A percentile compares a stretch with the other conserved stretches of the same genome.
Evolutionary conservation across 2,888 invertebrate genomes (phyloP).

Genomic region (Lasioglossum leucozonium): DNA sequence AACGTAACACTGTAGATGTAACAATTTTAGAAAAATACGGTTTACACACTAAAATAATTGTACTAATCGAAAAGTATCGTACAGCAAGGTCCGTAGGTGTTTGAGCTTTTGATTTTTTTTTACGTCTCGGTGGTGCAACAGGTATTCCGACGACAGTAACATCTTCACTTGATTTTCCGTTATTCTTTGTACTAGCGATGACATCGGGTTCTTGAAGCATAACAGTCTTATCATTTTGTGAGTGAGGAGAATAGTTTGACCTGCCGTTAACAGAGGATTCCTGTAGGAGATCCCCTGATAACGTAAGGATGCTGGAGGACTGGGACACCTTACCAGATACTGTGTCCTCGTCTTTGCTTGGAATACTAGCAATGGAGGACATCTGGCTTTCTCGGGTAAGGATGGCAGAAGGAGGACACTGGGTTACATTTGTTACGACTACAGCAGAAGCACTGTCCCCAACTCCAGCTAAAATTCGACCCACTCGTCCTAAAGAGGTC

Average conservation of each 20-base stretch:
- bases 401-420: constrained; percentile 69
- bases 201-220: constrained; percentile 94
- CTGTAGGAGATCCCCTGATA: constrained; percentile 80
- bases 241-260: constrained; percentile 74
- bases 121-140: constrained; percentile 92
- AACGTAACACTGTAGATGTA: neutral
- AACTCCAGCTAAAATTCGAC: constrained; percentile 90
- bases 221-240: constrained; percentile 77
- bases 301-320: constrained; percentile 81
- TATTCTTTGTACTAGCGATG: constrained; percentile 93
- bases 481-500: constrained; percentile 94
- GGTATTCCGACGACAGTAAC: constrained; percentile 83
- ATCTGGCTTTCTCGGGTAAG: constrained; percentile 79
- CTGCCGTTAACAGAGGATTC: constrained; percentile 77
- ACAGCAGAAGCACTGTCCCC: constrained; percentile 79
- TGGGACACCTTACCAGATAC: constrained; percentile 82
- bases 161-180: constrained; percentile 80
- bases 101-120: constrained; percentile 88
- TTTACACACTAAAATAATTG: constrained; percentile 4
- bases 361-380: constrained; percentile 79
- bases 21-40: neutral
- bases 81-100: constrained; percentile 83
- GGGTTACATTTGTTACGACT: constrained; percentile 73
- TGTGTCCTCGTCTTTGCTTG: constrained; percentile 82
- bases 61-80: constrained; percentile 68